These are phyloP conservation scores for Sclerurus mexicanus DNA, from an alignment of 2,113 vertebrate genomes.

Conservation along the genomic window DNA sequence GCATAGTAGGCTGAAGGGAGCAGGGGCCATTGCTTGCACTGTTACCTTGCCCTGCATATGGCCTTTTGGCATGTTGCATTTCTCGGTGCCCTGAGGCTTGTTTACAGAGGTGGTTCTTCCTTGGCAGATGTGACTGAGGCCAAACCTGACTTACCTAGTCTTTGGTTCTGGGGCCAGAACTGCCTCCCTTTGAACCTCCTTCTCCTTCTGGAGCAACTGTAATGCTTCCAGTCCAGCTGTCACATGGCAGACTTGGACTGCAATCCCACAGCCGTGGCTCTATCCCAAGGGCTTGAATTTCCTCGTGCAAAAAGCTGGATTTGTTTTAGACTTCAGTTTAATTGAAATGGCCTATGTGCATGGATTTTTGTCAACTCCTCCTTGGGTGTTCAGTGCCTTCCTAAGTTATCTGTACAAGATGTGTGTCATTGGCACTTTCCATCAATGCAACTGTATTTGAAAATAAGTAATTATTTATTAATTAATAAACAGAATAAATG, in stretches of 20 bases:
- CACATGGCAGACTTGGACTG: neutral
- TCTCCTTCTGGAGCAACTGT: neutral
- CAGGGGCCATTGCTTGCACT: neutral
- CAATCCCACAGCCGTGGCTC: neutral
- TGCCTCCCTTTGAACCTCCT: neutral
- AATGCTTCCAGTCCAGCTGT: neutral
- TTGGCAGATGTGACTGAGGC: neutral
- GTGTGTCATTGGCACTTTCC: neutral
- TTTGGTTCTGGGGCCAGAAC: neutral
- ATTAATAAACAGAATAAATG: slow-evolving; percentile 44
- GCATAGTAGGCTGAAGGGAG: neutral
- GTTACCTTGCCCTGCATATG: neutral
- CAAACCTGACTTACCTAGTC: neutral
- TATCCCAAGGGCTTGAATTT: neutral
- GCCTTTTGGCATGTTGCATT: neutral
- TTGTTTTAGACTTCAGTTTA: neutral
- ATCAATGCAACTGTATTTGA: neutral
- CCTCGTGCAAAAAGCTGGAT: neutral
- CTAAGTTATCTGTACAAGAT: neutral
- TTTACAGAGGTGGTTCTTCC: neutral
- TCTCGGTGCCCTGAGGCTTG: neutral
- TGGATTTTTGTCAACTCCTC: neutral
- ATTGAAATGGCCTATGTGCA: neutral
- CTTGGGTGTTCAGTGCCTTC: neutral
- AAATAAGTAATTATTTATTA: slow-evolving; percentile 32